Conservation (phyloP, 2,888 invertebrate species). For the Coleophora deauratella region DNA sequence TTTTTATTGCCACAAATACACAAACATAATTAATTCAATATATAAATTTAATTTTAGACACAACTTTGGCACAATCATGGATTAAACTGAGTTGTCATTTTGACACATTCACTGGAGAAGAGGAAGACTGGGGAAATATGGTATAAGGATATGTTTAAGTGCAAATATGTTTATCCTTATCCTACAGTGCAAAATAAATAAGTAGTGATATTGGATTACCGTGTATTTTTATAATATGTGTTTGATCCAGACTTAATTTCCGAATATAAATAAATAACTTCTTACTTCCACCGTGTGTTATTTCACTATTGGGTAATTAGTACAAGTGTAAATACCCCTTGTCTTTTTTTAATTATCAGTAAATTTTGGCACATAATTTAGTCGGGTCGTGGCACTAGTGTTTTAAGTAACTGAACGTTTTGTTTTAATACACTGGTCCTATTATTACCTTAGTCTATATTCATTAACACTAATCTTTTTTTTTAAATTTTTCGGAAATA, state of each 20-base stretch:
- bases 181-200: conserved; percentile 65
- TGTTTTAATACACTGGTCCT: conserved; percentile 59
- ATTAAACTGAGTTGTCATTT: conserved; percentile 22
- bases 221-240: conserved; percentile 30
- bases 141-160: conserved; percentile 55
- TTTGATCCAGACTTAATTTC: too few relatives aligned
- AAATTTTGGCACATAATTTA: conserved; percentile 52
- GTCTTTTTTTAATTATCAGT: too few relatives aligned
- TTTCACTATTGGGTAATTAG: too few relatives aligned
- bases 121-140: conserved; percentile 65
- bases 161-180: too few relatives aligned
- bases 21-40: conserved; percentile 29
- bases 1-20: conserved; percentile 32
- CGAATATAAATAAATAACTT: too few relatives aligned
- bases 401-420: conserved; percentile 39
- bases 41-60: conserved; percentile 32
- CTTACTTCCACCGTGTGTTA: too few relatives aligned
- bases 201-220: too few relatives aligned
- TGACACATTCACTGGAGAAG: conserved; percentile 40
- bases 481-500: conserved; percentile 59
- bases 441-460: conserved; percentile 54
- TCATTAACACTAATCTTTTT: conserved; percentile 47
- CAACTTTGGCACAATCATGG: conserved; percentile 67
- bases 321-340: too few relatives aligned
- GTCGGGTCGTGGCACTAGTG: conserved; percentile 48